Conservation (phyloP, 1,140 invertebrate species). For the Mycetomoellerius zeteki region DNA sequence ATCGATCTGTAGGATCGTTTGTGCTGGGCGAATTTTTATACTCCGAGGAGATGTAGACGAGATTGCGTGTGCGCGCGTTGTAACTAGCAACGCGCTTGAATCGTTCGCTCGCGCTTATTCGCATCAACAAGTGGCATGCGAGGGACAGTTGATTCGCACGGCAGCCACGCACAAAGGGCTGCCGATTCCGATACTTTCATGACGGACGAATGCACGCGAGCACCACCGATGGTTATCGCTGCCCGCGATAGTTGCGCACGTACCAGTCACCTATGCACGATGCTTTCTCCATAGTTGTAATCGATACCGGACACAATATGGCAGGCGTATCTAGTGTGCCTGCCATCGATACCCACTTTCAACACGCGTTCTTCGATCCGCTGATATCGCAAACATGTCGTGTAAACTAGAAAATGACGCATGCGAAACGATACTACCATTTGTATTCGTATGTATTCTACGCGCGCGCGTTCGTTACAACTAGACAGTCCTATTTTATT, state of each 20-base stretch:
- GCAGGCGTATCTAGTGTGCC: slow-evolving; percentile 38
- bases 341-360: slow-evolving; percentile 53
- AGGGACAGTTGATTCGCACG: slow-evolving; percentile 33
- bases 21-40: slow-evolving; percentile 5
- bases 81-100: slow-evolving; percentile 58
- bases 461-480: neutral
- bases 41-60: slow-evolving; percentile 17
- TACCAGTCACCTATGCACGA: slow-evolving; percentile 32
- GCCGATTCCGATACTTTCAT: slow-evolving; percentile 66
- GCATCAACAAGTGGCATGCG: slow-evolving; percentile 75
- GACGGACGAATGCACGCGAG: slow-evolving; percentile 67
- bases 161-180: slow-evolving; percentile 55
- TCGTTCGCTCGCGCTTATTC: slow-evolving; percentile 61
- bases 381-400: slow-evolving; percentile 37
- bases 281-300: slow-evolving; percentile 42
- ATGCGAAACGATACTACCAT: slow-evolving; percentile 9
- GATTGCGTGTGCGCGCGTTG: slow-evolving; percentile 54
- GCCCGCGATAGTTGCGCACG: slow-evolving; percentile 32
- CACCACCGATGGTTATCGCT: slow-evolving; percentile 58
- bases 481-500: neutral
- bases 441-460: neutral
- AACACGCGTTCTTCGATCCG: slow-evolving; percentile 61
- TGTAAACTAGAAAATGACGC: slow-evolving; percentile 14
- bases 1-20: neutral
- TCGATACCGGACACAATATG: slow-evolving; percentile 42